These are phyloP conservation scores for Nomada goodeniana DNA, from an alignment of 2,888 invertebrate species.

Conservation along the genomic window DNA sequence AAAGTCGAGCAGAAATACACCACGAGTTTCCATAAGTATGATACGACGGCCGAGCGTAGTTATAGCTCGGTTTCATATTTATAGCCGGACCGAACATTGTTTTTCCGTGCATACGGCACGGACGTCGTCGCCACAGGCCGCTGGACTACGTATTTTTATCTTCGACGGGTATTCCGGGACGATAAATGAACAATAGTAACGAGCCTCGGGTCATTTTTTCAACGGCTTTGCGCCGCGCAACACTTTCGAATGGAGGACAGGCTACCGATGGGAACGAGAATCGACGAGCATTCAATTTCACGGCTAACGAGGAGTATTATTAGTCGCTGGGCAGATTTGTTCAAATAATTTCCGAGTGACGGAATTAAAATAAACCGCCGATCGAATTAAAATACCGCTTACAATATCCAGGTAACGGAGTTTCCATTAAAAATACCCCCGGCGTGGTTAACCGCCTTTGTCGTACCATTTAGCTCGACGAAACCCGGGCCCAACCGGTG, in stretches of 20 bases:
- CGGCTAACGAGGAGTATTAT: no score
- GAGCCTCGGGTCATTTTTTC: slow-evolving; percentile 11
- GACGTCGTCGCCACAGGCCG: background rate
- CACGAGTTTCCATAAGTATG: slow-evolving; percentile 15
- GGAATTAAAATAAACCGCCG: background rate
- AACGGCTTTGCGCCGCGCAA: background rate
- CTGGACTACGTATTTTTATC: slow-evolving; percentile 43
- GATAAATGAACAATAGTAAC: slow-evolving; percentile 30
- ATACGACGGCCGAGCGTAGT: slow-evolving; percentile 6
- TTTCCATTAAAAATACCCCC: no score
- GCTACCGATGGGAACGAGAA: background rate
- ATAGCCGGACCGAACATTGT: slow-evolving; percentile 37
- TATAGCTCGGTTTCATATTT: slow-evolving; percentile 35
- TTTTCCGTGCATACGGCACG: slow-evolving; percentile 4
- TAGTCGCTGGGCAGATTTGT: background rate
- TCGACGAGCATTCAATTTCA: background rate
- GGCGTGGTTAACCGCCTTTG: no score
- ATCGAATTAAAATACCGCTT: background rate
- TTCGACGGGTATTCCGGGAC: slow-evolving; percentile 32
- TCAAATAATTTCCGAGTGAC: no score
- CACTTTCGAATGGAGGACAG: background rate
- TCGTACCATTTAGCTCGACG: no score
- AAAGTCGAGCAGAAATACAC: slow-evolving; percentile 30
- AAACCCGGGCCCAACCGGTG: no score
- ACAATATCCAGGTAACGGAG: background rate